Evolutionary conservation across 2,888 invertebrate genomes (phyloP).

Genomic region (Drosophila mimetica): DNA sequence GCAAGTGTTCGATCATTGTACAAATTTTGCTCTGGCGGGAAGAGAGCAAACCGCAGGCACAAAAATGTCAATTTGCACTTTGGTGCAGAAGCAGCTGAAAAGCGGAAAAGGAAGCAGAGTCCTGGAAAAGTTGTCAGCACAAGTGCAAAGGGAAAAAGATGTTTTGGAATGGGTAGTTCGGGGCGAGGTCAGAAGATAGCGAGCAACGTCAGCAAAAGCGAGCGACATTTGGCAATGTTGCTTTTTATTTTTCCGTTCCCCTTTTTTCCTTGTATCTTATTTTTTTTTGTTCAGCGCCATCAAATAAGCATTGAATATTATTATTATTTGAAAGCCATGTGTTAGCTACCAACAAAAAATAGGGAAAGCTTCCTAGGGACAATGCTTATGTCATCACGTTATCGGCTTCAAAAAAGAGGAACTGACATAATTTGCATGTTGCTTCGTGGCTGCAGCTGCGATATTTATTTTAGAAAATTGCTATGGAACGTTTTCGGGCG

Average conservation of each 20-base stretch:
- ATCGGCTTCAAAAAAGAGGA: constrained; percentile 48
- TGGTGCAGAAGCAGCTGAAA: constrained; percentile 47
- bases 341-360: constrained; percentile 17
- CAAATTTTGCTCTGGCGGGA: neutral
- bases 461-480: constrained; percentile 67
- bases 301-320: constrained; percentile 76
- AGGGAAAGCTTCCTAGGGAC: constrained; percentile 17
- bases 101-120: constrained; percentile 32
- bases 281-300: constrained; percentile 61
- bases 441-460: constrained; percentile 56
- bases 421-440: constrained; percentile 72
- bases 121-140: constrained; percentile 52
- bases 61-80: constrained; percentile 78
- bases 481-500: constrained; percentile 36
- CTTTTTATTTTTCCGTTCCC: constrained; percentile 29
- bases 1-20: constrained; percentile 1
- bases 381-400: constrained; percentile 66
- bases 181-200: constrained; percentile 23
- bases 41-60: constrained; percentile 63
- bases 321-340: constrained; percentile 69
- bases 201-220: constrained; percentile 67
- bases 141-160: constrained; percentile 25
- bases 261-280: constrained; percentile 13
- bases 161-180: neutral
- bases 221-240: constrained; percentile 51